phyloP scores from a whole-genome alignment of 2,888 invertebrate genomes.

The Zaprionus obscuricornis region DNA sequence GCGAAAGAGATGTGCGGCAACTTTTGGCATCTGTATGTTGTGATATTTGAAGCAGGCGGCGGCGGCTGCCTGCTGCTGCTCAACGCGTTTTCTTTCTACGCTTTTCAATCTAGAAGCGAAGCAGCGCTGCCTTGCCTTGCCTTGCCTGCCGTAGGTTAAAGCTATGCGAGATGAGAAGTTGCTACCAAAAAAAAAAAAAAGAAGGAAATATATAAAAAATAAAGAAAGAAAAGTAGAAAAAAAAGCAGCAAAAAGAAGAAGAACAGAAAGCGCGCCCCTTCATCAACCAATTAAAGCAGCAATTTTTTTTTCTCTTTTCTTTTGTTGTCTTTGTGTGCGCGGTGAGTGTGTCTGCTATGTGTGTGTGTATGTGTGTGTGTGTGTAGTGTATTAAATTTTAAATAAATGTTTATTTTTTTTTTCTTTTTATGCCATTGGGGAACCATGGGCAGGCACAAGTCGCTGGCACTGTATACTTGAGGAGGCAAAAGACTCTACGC shows the following conservation, averaged over 20 bases:
- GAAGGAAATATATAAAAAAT: conserved; percentile 6
- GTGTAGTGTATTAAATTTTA: conserved; percentile 68
- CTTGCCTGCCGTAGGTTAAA: conserved; percentile 28
- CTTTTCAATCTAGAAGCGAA: conserved; percentile 60
- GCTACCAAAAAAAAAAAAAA: conserved; percentile 2
- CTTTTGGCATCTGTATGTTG: conserved; percentile 61
- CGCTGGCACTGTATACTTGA: no score
- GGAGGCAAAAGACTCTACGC: no score
- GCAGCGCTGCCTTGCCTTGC: no score
- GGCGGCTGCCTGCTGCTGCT: not conserved
- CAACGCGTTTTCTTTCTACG: conserved; percentile 63
- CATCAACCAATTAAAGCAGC: conserved; percentile 63
- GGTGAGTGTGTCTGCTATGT: not conserved
- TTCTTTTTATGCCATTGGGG: conserved; percentile 42
- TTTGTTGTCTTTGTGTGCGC: conserved; percentile 18
- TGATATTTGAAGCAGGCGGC: conserved; percentile 47
- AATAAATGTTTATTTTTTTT: conserved; percentile 66
- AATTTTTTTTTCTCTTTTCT: conserved; percentile 22
- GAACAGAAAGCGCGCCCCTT: conserved; percentile 32
- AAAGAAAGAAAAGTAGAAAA: not conserved
- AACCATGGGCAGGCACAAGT: no score
- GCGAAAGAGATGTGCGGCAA: conserved; percentile 37
- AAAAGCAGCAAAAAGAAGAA: conserved; percentile 14
- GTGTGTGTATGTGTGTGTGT: conserved; percentile 19
- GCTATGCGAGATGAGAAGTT: conserved; percentile 12